Base-by-base conservation (phyloP, 2,888 invertebrate species). In the Chloroclystis v-ata region DNA sequence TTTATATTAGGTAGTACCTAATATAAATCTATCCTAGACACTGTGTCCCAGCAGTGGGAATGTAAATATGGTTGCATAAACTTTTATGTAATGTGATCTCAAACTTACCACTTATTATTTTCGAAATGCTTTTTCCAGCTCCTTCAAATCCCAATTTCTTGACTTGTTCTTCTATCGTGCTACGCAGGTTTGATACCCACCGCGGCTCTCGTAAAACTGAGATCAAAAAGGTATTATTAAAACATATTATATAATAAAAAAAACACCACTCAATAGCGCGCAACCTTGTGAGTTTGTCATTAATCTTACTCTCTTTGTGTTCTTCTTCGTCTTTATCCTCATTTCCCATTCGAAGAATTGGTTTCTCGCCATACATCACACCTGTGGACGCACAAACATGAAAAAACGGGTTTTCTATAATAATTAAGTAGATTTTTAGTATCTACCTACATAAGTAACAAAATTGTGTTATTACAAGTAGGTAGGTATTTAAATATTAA, bases 271-370 rank as follows among this genome's bases (percentile, higher is more conserved):
- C n/a, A n/a, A n/a, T n/a, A n/a, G n/a, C n/a, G n/a, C n/a, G n/a
- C n/a, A n/a, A n/a, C n/a, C n/a, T n/a, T n/a, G n/a, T n/a, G n/a
- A n/a, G n/a, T n/a, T n/a, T n/a, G n/a, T n/a, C n/a, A n/a, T n/a
- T n/a, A n/a, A n/a, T n/a, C n/a, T n/a, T 24, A 35, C 35, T 7
- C 10, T 35, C 20, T 7, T 20, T 11, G 20, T 24, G 20, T 35
- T 16, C 20, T 1, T 33, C 16, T 11, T 35, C 35, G 20, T 35
- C 33, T 0, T 33, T 20, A 7, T 46, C n/a, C 0, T 47, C 47
- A 4, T 45, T 11, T 2, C 48, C 41, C 43, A 60, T 41, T 10
- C 71, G 63, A 11, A 69, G 59, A 39, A 70, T 71, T 2, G 70
- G 72, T 49, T 60, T 66, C 3, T 47, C 47, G n/a, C 51, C 59